Conservation (phyloP, 2,888 invertebrate species). For the Meteorus cinctellus region DNA sequence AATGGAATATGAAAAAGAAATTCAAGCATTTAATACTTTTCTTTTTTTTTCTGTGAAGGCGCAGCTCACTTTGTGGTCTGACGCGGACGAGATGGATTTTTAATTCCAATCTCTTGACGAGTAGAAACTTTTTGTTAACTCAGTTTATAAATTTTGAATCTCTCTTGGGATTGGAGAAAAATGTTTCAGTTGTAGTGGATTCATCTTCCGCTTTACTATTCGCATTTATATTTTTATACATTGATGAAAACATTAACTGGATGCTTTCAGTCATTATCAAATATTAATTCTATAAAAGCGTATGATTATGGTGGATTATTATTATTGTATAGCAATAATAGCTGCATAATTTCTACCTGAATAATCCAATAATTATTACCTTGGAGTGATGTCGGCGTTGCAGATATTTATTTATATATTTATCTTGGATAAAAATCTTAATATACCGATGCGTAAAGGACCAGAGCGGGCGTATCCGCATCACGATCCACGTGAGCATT, state of each 20-base stretch:
- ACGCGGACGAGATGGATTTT: constrained; percentile 35
- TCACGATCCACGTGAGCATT: constrained; percentile 19
- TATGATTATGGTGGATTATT: background rate
- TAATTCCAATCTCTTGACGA: constrained; percentile 30
- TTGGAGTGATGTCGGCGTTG: constrained; percentile 47
- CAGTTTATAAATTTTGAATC: constrained; percentile 6
- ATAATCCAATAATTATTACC: constrained; percentile 63
- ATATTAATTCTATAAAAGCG: background rate
- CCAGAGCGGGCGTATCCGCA: constrained; percentile 24
- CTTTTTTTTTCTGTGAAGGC: constrained; percentile 10
- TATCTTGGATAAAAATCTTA: constrained; percentile 58
- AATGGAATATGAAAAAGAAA: too few relatives aligned
- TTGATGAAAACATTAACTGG: background rate
- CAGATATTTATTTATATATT: constrained; percentile 60
- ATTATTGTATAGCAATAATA: background rate
- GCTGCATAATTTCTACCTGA: constrained; percentile 51
- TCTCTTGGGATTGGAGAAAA: background rate
- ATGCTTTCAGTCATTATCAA: background rate
- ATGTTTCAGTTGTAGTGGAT: too few relatives aligned
- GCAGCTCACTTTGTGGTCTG: constrained; percentile 22
- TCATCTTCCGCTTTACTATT: too few relatives aligned
- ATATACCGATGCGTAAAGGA: constrained; percentile 45
- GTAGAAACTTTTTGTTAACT: constrained; percentile 19
- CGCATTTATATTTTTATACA: background rate
- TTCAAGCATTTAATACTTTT: too few relatives aligned